These are phyloP conservation scores for Galleria mellonella DNA, from an alignment of 1,140 invertebrate genomes.

Conservation along the genomic window DNA sequence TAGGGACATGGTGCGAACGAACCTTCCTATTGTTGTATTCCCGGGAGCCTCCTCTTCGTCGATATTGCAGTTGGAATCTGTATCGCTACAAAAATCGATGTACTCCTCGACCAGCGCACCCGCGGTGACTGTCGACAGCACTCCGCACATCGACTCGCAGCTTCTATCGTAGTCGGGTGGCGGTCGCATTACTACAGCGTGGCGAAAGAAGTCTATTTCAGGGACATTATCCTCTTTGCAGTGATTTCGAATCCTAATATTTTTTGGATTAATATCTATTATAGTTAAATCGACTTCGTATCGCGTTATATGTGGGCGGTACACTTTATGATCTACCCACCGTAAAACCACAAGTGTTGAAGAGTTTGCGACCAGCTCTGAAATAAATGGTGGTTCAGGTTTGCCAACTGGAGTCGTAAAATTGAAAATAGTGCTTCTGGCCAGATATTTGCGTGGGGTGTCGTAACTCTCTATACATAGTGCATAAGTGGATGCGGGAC, in stretches of 20 bases:
- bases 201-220: slow-evolving; percentile 41
- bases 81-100: slow-evolving; percentile 45
- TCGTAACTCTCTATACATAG: slow-evolving; percentile 53
- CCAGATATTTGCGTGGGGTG: slow-evolving; percentile 22
- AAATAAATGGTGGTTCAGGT: slow-evolving; percentile 54
- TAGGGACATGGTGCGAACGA: slow-evolving; percentile 31
- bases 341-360: slow-evolving; percentile 36
- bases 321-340: slow-evolving; percentile 57
- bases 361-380: slow-evolving; percentile 43
- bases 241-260: slow-evolving; percentile 29
- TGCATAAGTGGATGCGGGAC: slow-evolving; percentile 46
- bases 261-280: slow-evolving; percentile 29
- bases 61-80: slow-evolving; percentile 25
- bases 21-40: slow-evolving; percentile 29
- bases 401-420: slow-evolving; percentile 50
- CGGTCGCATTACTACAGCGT: slow-evolving; percentile 48
- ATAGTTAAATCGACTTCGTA: slow-evolving; percentile 54
- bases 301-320: slow-evolving; percentile 30
- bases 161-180: slow-evolving; percentile 48
- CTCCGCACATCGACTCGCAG: slow-evolving; percentile 56
- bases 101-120: slow-evolving; percentile 50
- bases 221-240: slow-evolving; percentile 23
- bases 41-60: slow-evolving; percentile 17
- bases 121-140: slow-evolving; percentile 37
- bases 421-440: slow-evolving; percentile 40